Conservation (phyloP, 2,113 vertebrate species). For the Erythrocercus mccallii region DNA sequence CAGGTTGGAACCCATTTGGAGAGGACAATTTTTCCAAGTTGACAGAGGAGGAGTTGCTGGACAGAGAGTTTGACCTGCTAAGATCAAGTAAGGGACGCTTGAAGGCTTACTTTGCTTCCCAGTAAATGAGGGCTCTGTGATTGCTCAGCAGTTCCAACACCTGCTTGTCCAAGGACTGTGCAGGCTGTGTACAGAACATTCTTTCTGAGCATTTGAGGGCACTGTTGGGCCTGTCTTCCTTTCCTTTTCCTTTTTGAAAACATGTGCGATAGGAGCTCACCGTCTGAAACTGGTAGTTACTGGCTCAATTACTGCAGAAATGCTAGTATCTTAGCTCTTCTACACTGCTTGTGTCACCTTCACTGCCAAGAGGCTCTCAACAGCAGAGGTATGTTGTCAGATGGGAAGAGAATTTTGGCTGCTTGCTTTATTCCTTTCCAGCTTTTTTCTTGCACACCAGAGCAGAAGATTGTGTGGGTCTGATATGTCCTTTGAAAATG, state of each 20-base stretch:
- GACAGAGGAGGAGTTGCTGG: slow-evolving; percentile 95
- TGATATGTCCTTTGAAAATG: slow-evolving; percentile 74
- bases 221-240: slow-evolving; percentile 38
- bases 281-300: slow-evolving; percentile 3
- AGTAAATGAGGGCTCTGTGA: slow-evolving; percentile 66
- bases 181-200: slow-evolving; percentile 50
- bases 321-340: neutral
- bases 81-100: slow-evolving; percentile 94
- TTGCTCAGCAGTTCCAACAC: slow-evolving; percentile 55
- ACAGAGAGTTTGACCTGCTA: slow-evolving; percentile 96
- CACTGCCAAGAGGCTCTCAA: slow-evolving; percentile 38
- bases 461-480: slow-evolving; percentile 57
- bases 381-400: slow-evolving; percentile 11
- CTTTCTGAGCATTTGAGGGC: slow-evolving; percentile 76
- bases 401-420: slow-evolving; percentile 25
- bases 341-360: slow-evolving; percentile 9
- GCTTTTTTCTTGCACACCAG: slow-evolving; percentile 56
- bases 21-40: slow-evolving; percentile 97
- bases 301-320: slow-evolving; percentile 25
- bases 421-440: slow-evolving; percentile 58
- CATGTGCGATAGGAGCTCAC: slow-evolving; percentile 17
- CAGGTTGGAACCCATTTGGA: slow-evolving; percentile 95
- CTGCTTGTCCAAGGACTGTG: neutral
- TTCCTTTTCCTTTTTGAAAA: neutral
- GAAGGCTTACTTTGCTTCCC: slow-evolving; percentile 85